Conservation (phyloP, 2,797 vertebrate species). For the Astyanax mexicanus region DNA sequence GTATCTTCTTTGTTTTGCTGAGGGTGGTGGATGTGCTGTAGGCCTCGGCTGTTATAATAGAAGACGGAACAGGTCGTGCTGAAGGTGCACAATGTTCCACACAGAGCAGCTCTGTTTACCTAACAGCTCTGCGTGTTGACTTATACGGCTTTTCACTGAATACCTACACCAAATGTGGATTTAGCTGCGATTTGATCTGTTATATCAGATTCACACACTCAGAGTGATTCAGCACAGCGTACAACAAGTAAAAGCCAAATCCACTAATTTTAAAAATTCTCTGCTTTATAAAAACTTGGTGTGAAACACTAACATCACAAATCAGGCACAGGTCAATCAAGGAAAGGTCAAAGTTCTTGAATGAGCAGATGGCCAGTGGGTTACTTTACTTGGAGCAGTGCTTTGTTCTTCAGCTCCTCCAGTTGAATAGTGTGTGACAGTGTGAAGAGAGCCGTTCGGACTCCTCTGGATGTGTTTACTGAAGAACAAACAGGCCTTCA, state of each 20-base stretch:
- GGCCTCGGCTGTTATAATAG: slow-evolving; percentile 14
- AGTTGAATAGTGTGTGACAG: no score
- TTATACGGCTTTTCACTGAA: background rate
- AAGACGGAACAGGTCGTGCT: slow-evolving; percentile 20
- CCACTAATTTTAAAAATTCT: no score
- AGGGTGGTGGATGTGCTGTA: background rate
- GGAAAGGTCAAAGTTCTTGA: background rate
- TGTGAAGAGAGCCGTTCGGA: no score
- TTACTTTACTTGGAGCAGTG: background rate
- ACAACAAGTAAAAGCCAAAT: no score
- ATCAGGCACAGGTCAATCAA: background rate
- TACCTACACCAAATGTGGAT: background rate
- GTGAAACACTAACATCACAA: background rate
- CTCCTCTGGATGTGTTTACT: no score
- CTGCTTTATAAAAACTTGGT: no score
- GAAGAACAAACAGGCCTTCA: no score
- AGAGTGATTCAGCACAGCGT: no score
- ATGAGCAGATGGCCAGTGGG: background rate
- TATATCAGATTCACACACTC: background rate
- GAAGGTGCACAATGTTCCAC: background rate
- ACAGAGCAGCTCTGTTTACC: slow-evolving; percentile 3
- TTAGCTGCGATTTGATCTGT: background rate
- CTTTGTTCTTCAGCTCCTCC: no score
- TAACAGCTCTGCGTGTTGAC: background rate
- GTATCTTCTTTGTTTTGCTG: no score